Evolutionary conservation across 2,888 invertebrate species (phyloP), one percentile per base, ranked within the genome.

Genomic region (Drosophila robusta): DNA sequence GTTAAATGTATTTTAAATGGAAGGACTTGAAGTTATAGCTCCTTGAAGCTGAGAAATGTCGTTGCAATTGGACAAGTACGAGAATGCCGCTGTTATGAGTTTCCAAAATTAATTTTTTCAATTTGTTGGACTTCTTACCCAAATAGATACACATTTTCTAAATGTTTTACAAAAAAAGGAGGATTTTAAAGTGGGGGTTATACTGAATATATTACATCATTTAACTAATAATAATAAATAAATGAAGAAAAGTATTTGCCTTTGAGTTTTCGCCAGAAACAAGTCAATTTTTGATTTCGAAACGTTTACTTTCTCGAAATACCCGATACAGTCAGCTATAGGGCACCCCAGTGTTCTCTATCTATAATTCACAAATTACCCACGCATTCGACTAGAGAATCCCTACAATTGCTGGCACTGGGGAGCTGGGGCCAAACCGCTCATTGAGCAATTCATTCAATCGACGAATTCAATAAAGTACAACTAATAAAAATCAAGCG

Each of bases 371-470:
- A 71, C 58, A 51, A 71, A 72, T 61, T 60, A 29, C 29, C 8
- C 29, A 0, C 29, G 29, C 29, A 29, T 29, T 29, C 29, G 3
- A 26, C 29, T 29, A 8, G 29, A 29, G 29, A 29, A 29, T 29
- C 29, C 29, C 29, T 9, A 29, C 29, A 29, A 29, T 29, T 29
- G 22, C 22, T 22, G 22, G 4, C 4, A 2, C 4, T 4, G 1
- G 22, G 22, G 2, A 22, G 22, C 4, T 22, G 22, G 22, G 38
- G 41, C 18, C 41, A 36, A 66, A 52, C 47, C 71, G 82, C 73
- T 88, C 80, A 88, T 88, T 83, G 83, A 82, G 76, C 83, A 83
- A 85, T 88, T 88, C 88, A 88, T 83, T 88, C 70, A 83, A 83
- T 86, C 86, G 88, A 68, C 70, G 77, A 82, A 83, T 83, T 83